Evolutionary conservation across 2,113 vertebrate species (phyloP).

Genomic region (Ammodytes dubius): DNA sequence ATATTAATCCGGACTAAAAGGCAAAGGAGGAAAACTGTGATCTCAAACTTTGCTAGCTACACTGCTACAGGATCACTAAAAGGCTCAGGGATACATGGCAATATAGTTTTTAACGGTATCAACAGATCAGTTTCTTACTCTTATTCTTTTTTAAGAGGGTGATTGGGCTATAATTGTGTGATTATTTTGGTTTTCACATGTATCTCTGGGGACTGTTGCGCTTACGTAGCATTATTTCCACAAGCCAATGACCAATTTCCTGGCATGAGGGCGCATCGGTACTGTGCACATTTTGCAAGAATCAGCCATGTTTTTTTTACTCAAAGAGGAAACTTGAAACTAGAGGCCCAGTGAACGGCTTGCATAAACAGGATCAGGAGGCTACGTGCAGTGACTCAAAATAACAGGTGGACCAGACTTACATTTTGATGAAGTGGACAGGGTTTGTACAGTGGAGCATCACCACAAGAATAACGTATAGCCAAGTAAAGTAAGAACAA

Average conservation of each 20-base stretch:
- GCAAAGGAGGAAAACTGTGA: neutral
- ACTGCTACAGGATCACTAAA: neutral
- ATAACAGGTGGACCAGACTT: constrained; percentile 41
- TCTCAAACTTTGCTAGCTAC: neutral
- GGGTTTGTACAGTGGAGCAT: neutral
- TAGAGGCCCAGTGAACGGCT: neutral
- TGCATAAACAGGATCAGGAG: constrained; percentile 16
- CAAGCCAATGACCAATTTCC: neutral
- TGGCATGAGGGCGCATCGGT: neutral
- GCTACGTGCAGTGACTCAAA: constrained; percentile 7
- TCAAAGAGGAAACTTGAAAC: constrained; percentile 2
- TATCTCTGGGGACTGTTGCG: neutral
- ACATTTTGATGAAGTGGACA: neutral
- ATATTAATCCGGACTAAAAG: no score
- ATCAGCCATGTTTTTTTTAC: constrained; percentile 3
- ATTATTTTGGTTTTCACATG: neutral
- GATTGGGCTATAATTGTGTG: neutral
- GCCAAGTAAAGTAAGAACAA: constrained; percentile 15
- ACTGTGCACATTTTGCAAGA: constrained; percentile 9
- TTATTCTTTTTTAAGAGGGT: neutral
- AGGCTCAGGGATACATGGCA: no score
- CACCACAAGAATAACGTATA: neutral
- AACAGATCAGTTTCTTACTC: neutral
- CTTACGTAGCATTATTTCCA: neutral
- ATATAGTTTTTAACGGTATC: neutral